Conservation (phyloP, 2,888 invertebrate genomes). For the Pyrrhia umbra region DNA sequence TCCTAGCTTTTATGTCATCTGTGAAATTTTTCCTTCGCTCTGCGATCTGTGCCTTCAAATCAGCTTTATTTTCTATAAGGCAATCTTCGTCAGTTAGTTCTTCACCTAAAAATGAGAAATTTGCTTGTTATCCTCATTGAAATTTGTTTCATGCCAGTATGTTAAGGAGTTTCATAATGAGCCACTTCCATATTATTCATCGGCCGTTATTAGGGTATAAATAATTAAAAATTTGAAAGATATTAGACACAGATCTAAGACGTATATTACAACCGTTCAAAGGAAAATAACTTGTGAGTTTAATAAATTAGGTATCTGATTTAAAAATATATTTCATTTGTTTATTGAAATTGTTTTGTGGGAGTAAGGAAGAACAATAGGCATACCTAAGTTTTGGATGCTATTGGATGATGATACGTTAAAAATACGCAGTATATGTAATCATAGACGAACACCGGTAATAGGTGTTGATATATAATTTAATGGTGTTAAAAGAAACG, state of each 20-base stretch:
- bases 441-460: too few species aligned
- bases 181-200: constrained; percentile 1
- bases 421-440: too few species aligned
- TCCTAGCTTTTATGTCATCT: constrained; percentile 74
- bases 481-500: too few species aligned
- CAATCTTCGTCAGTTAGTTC: constrained; percentile 59
- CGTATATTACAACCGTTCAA: too few species aligned
- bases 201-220: not conserved
- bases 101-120: constrained; percentile 86
- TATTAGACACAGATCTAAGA: too few species aligned
- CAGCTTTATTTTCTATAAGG: constrained; percentile 46
- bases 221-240: not conserved
- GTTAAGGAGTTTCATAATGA: constrained; percentile 1
- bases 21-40: constrained; percentile 64
- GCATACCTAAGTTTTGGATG: too few species aligned
- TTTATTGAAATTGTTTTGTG: not conserved
- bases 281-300: too few species aligned
- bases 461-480: too few species aligned
- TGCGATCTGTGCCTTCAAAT: constrained; percentile 45
- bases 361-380: too few species aligned
- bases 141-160: constrained; percentile 44
- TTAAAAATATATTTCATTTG: not conserved
- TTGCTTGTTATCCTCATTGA: constrained; percentile 61
- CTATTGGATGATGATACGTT: too few species aligned
- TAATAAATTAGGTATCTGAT: not conserved